Evolutionary conservation across 2,797 vertebrate genomes (phyloP), one percentile per base, ranked within the genome.

Genomic region (Argya squamiceps): DNA sequence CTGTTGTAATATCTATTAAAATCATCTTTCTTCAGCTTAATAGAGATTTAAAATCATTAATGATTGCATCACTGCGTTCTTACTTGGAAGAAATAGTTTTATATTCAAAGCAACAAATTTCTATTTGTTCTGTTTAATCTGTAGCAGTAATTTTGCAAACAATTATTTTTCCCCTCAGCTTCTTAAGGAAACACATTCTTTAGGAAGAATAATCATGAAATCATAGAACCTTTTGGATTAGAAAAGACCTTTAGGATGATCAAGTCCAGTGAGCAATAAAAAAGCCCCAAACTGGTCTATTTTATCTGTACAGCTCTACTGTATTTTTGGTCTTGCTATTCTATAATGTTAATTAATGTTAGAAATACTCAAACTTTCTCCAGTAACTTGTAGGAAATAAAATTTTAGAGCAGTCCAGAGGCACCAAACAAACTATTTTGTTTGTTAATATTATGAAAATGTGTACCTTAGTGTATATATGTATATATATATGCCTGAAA

Each of bases 281-380:
- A 87, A 88, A 17, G 0, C 0, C 5, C 8, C 2, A 74, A 55
- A 30, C 2, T 1, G 3, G 6, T 58, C 53, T 70, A 15, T 53
- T 74, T 63, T 67, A 41, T 75, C 17, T 74, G 24, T 60, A 7
- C 10, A 30, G 27, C 15, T 53, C 4, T 34, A 34, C 9, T 32
- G 3, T 11, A 58, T 47, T 84, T 89, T 86, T 27, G 84, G 10
- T 26, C 8, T 64, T 81, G 18, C 3, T 65, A 32, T 70, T 46
- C 29, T 59, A n/a, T 30, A 53, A 81, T 68, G 60, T 36, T 22
- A 64, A 76, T 34, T 49, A 55, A 18, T 55, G 1, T 84, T 60
- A 71, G 3, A 84, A 52, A 80, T 32, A 62, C 7, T 39, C 26
- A 53, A 27, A 55, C 9, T 49, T 79, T 62, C 14, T 39, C 22